Base-by-base conservation (phyloP, 2,797 vertebrate species). In the Rhynchonycteris naso region DNA sequence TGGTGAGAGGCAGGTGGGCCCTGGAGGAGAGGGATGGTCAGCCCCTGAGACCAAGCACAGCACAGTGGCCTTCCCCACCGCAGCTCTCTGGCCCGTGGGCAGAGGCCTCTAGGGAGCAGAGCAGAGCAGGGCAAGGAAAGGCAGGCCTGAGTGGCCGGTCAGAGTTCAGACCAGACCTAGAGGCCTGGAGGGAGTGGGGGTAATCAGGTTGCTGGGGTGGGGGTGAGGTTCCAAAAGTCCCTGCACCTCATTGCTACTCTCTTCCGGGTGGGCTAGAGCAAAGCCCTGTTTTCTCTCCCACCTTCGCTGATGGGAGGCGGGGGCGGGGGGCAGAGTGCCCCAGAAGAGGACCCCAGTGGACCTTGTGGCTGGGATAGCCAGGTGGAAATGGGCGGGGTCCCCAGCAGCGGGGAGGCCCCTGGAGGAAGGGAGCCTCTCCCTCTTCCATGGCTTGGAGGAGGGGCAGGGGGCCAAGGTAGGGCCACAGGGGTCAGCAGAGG, bases 1-100 rank as follows among this genome's bases (percentile, higher is more conserved):
- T 69, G 30, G 50, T 26, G 11, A 50, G 66, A 91, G 79, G 61
- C 58, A 78, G 81, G 87, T 63, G 75, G 91, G 54, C 78, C 87
- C 79, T 47, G 79, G 74, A 58, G 21, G 4, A 80, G 47, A 78
- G 81, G 68, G 72, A 83, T 83, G 87, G 59, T 6, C 10, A 85
- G 76, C 83, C 78, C 96, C 95, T 91, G 30, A 96, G 92, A 65
- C 69, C 75, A 47, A 24, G 72, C 92, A 75, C 79, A 24, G 97
- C 97, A 97, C 92, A 96, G 95, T 97, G 96, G 50, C 61, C 72
- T 79, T 92, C 94, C 82, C 81, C 43, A 61, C 54, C 90, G 19
- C 59, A 28, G 28, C 52, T 95, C 65, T 96, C 68, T 61, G 74
- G 82, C n/a, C 69, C 71, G 5, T 19, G 1, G 47, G 11, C 83